A percentile compares a stretch with the other conserved stretches of the same genome.
phyloP scores from a whole-genome alignment of 2,113 vertebrate species.

The Caretta caretta region DNA sequence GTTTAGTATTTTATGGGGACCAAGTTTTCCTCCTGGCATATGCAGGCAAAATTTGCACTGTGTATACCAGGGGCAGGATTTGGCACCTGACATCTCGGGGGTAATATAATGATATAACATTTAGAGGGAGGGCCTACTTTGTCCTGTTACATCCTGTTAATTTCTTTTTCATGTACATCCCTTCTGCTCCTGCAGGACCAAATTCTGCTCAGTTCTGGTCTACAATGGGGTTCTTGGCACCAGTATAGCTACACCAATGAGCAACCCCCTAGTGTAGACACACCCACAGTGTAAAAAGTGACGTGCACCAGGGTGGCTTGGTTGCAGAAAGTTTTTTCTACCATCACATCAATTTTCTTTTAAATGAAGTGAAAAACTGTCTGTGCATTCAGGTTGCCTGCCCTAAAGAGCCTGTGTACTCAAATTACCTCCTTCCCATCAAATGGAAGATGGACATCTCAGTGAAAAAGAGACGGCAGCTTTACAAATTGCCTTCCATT shows the following conservation, averaged over 20 bases:
- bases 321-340: neutral
- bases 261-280: neutral
- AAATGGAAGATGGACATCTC: neutral
- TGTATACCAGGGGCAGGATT: neutral
- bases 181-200: neutral
- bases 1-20: neutral
- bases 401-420: neutral
- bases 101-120: neutral
- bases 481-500: neutral
- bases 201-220: neutral
- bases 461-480: neutral
- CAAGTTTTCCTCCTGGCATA: neutral
- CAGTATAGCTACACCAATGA: fast-evolving
- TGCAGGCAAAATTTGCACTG: neutral
- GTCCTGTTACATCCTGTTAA: neutral
- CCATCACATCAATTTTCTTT: neutral
- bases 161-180: neutral
- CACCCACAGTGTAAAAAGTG: neutral
- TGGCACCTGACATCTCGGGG: neutral
- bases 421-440: neutral
- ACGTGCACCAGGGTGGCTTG: neutral
- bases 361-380: neutral
- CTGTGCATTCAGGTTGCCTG: neutral
- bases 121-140: neutral
- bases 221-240: neutral